phyloP scores from a whole-genome alignment of 2,888 invertebrate species.

The Shargacucullia verbasci region DNA sequence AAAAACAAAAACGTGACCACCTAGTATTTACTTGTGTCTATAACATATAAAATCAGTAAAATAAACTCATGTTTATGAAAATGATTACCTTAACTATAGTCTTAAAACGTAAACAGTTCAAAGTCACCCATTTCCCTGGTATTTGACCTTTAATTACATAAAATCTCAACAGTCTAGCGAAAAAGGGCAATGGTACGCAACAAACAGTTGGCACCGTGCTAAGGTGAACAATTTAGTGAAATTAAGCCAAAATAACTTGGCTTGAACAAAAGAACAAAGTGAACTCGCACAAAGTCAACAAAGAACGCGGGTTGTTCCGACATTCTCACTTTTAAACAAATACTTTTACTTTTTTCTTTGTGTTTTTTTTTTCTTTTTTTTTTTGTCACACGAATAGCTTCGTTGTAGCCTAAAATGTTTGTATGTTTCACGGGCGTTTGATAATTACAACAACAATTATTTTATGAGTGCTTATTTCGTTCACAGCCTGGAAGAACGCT shows the following conservation, averaged over 20 bases:
- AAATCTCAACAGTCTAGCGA: constrained; percentile 12
- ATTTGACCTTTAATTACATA: constrained; percentile 1
- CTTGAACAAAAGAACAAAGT: constrained; percentile 56
- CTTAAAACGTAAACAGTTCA: constrained; percentile 2
- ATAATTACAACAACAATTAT: too few species aligned
- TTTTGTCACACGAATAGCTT: constrained; percentile 48
- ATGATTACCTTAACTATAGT: too few species aligned
- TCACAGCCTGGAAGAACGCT: too few species aligned
- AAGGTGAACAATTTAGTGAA: constrained; percentile 43
- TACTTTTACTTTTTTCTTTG: constrained; percentile 45
- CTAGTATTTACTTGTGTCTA: too few species aligned
- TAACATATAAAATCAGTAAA: too few species aligned
- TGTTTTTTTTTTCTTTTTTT: constrained; percentile 41
- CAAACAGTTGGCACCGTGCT: constrained; percentile 1
- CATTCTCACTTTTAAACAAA: constrained; percentile 55
- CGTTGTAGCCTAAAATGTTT: constrained; percentile 18
- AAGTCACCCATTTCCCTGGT: constrained; percentile 1
- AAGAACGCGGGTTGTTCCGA: constrained; percentile 38
- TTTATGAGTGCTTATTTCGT: too few species aligned
- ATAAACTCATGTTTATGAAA: too few species aligned
- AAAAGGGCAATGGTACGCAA: constrained; percentile 19
- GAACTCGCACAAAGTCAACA: constrained; percentile 36
- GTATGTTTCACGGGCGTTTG: constrained; percentile 11
- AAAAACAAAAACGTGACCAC: too few species aligned
- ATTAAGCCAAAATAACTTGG: constrained; percentile 52